A percentile compares a stretch with the other conserved stretches of the same genome.
Conservation (phyloP, 1,140 invertebrate genomes). For the Littorina saxatilis region DNA sequence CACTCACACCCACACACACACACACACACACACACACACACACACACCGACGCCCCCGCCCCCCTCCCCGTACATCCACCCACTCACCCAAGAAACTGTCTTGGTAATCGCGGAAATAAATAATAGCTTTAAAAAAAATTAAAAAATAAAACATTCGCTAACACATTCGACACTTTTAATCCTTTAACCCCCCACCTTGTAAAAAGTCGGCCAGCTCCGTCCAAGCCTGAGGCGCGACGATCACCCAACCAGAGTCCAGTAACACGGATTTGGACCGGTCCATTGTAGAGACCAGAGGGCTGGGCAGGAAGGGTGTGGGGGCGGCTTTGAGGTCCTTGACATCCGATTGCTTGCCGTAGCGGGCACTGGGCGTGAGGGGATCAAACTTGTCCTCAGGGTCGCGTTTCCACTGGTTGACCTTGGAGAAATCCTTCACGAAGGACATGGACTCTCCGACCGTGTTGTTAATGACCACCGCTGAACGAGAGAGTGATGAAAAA, state of each 20-base stretch:
- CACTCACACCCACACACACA: too few species aligned
- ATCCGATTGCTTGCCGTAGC: slow-evolving; percentile 33
- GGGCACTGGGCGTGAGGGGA: slow-evolving; percentile 54
- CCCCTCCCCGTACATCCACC: too few species aligned
- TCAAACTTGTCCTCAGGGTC: slow-evolving; percentile 58
- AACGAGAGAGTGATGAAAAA: background rate
- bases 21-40: too few species aligned
- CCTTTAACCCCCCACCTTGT: too few species aligned
- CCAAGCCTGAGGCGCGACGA: background rate
- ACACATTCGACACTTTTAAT: too few species aligned
- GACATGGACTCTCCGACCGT: slow-evolving; percentile 51
- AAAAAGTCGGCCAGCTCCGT: slow-evolving; percentile 5
- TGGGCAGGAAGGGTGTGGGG: slow-evolving; percentile 30
- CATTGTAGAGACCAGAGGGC: slow-evolving; percentile 20
- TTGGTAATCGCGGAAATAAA: too few species aligned
- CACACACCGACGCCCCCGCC: too few species aligned
- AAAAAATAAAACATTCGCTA: too few species aligned
- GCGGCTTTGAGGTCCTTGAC: slow-evolving; percentile 12
- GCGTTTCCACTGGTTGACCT: slow-evolving; percentile 60
- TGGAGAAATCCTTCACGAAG: slow-evolving; percentile 61
- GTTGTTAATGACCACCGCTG: slow-evolving; percentile 42
- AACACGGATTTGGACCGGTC: slow-evolving; percentile 12
- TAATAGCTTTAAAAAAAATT: too few species aligned
- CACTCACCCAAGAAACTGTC: too few species aligned
- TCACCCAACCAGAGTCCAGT: slow-evolving; percentile 7